phyloP scores from a whole-genome alignment of 2,888 invertebrate genomes.

The Pyrgus malvae region DNA sequence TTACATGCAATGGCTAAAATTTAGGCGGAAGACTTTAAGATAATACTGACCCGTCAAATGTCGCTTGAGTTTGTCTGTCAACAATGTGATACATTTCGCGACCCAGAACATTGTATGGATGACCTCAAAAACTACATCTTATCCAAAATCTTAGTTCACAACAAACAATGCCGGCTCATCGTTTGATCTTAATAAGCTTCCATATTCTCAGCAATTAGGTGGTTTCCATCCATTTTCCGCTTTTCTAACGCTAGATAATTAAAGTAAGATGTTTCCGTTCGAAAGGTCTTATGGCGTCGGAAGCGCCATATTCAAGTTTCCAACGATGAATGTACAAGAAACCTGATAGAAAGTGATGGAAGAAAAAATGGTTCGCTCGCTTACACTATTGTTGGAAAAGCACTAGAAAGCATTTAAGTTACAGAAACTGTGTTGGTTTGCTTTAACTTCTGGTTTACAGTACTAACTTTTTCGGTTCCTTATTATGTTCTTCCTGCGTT shows the following conservation, averaged over 20 bases:
- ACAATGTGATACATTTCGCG: conserved; percentile 9
- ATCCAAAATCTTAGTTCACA: conserved; percentile 20
- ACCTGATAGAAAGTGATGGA: conserved; percentile 41
- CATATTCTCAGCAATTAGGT: conserved; percentile 17
- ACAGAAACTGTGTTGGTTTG: conserved; percentile 16
- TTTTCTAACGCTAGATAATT: conserved; percentile 48
- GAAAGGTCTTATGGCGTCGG: conserved; percentile 44
- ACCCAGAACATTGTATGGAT: conserved; percentile 1
- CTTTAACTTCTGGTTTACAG: conserved; percentile 15
- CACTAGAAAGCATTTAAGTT: conserved; percentile 25
- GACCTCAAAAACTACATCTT: conserved; percentile 5
- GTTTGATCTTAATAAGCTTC: conserved; percentile 6
- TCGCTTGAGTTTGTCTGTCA: neutral
- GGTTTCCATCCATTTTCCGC: conserved; percentile 47
- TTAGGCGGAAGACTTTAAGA: neutral
- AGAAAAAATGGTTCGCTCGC: conserved; percentile 27
- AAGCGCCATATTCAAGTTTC: conserved; percentile 44
- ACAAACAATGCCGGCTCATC: conserved; percentile 13
- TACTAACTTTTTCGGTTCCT: conserved; percentile 2
- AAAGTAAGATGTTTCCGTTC: conserved; percentile 52
- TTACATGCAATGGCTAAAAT: too few relatives aligned
- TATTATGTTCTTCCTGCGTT: conserved; percentile 9
- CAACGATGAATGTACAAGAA: conserved; percentile 40
- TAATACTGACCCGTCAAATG: neutral
- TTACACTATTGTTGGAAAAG: conserved; percentile 25